A percentile compares a stretch with the other conserved stretches of the same genome.
Conservation (phyloP, 2,113 vertebrate genomes). For the Hypocryptadius cinnamomeus region DNA sequence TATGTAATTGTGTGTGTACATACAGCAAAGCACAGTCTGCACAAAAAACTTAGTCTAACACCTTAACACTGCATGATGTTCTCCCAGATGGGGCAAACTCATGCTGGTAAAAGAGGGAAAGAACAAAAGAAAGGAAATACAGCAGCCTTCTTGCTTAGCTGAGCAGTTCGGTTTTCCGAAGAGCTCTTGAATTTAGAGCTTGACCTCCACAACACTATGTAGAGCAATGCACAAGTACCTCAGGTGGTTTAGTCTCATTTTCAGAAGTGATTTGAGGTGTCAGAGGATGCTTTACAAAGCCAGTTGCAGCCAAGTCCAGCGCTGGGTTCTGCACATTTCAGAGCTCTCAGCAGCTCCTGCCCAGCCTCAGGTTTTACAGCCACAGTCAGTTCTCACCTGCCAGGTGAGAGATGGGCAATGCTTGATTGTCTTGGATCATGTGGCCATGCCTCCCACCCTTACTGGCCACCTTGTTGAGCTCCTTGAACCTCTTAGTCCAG, state of each 20-base stretch:
- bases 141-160: not conserved
- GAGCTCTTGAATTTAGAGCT: not conserved
- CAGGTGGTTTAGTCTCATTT: not conserved
- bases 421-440: not conserved
- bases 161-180: not conserved
- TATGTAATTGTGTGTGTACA: not conserved
- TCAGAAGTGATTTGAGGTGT: not conserved
- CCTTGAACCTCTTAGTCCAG: not conserved
- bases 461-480: not conserved
- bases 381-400: fast-evolving
- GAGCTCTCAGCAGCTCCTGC: not conserved
- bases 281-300: not conserved
- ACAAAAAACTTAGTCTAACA: not conserved
- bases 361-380: not conserved
- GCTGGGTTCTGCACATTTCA: not conserved
- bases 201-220: not conserved
- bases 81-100: not conserved
- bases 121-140: not conserved
- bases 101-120: not conserved
- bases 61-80: not conserved
- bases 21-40: not conserved
- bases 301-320: not conserved
- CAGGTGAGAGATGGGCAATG: not conserved
- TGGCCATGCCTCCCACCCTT: not conserved
- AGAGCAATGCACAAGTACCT: not conserved